Conservation (phyloP, 2,888 invertebrate species). For the Hypomecis atomaria region DNA sequence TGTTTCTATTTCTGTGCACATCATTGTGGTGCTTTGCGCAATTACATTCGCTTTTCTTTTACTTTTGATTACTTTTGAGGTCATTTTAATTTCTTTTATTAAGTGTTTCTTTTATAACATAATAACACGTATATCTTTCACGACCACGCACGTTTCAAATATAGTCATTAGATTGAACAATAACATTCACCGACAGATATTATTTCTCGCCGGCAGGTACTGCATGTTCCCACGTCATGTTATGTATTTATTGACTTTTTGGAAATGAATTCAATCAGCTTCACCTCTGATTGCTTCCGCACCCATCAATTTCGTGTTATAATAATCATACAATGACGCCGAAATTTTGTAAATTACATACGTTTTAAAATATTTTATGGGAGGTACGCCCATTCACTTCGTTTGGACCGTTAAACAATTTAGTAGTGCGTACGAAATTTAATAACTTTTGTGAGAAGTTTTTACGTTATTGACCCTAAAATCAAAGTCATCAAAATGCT, state of each 20-base stretch:
- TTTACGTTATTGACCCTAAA: constrained; percentile 19
- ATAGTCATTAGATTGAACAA: neutral
- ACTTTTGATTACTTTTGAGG: constrained; percentile 62
- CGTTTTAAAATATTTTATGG: constrained; percentile 28
- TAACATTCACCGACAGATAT: neutral
- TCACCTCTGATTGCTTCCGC: constrained; percentile 37
- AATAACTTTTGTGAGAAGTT: constrained; percentile 15
- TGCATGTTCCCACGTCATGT: constrained; percentile 28
- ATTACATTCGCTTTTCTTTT: constrained; percentile 64
- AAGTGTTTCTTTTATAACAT: constrained; percentile 59
- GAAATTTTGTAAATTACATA: constrained; percentile 43
- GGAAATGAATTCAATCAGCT: constrained; percentile 36
- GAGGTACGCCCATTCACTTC: constrained; percentile 20
- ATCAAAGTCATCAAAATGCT: constrained; percentile 3
- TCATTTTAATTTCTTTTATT: constrained; percentile 52
- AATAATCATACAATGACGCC: constrained; percentile 53
- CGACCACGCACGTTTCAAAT: constrained; percentile 20
- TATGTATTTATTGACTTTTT: constrained; percentile 19
- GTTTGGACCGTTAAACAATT: constrained; percentile 31
- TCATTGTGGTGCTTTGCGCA: constrained; percentile 65
- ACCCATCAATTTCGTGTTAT: constrained; percentile 44
- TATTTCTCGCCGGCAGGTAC: neutral
- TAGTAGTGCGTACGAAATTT: constrained; percentile 19
- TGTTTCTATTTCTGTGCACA: constrained; percentile 71
- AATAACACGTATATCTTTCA: constrained; percentile 53